phyloP scores from a whole-genome alignment of 2,888 invertebrate species.

The Lepidochrysops patricia region DNA sequence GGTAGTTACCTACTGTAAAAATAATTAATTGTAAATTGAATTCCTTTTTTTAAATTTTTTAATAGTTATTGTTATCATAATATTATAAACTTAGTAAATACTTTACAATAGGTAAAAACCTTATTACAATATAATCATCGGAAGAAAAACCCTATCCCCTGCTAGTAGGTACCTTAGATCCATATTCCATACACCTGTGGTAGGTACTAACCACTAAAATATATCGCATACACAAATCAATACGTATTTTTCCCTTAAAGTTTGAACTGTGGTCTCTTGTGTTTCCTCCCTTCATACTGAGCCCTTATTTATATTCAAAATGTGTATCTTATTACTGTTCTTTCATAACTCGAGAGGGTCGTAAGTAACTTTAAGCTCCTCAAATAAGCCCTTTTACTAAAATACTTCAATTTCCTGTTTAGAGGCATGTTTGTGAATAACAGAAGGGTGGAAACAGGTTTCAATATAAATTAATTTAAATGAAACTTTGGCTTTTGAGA shows the following conservation, averaged over 20 bases:
- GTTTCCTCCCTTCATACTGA: neutral
- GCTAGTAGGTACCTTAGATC: neutral
- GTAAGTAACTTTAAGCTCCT: constrained; percentile 6
- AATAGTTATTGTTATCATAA: too few relatives aligned
- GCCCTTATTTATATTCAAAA: constrained; percentile 8
- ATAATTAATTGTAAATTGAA: too few relatives aligned
- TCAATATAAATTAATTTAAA: neutral
- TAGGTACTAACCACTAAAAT: too few relatives aligned
- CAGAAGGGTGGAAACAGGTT: constrained; percentile 7
- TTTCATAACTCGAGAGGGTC: constrained; percentile 2
- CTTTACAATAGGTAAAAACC: too few relatives aligned
- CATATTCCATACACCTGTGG: neutral
- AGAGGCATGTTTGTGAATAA: neutral
- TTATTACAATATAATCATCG: too few relatives aligned
- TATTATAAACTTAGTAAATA: too few relatives aligned
- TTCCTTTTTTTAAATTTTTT: too few relatives aligned
- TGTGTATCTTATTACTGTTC: constrained; percentile 10
- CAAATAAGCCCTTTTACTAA: neutral
- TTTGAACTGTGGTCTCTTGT: constrained; percentile 4
- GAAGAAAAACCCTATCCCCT: neutral
- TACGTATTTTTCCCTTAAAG: constrained; percentile 5
- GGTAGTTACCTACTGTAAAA: too few relatives aligned
- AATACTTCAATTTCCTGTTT: constrained; percentile 7
- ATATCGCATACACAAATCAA: too few relatives aligned
- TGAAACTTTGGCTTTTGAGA: neutral